Base-by-base conservation (phyloP, 1,140 invertebrate species). In the Drosophila burlai region DNA sequence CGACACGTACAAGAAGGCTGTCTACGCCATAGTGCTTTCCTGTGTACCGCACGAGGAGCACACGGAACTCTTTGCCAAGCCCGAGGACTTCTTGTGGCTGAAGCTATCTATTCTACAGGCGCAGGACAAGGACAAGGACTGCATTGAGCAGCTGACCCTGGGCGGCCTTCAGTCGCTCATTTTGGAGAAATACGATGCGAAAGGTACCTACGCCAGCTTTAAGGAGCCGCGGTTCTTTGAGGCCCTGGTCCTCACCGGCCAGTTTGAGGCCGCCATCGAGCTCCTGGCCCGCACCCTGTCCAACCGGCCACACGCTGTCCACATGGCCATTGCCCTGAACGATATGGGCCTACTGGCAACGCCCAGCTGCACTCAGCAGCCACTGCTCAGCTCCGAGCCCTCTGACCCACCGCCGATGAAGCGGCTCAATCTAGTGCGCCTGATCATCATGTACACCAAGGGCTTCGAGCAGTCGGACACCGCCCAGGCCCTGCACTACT, bases 21-120 rank as follows among this genome's bases (percentile, higher is more conserved):
- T 57, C 21, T 97, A 97, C 92, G 96, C 96, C 81, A 95, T 97
- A 8, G 93, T 99, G n/a, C 97, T 97, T 46, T 96, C 96, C 43
- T 99, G 97, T 92, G 98, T 99, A 93, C 94, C 96, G 0, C 95
- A 95, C 42, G 98, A 98, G 85, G 95, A 97, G 81, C 97, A 99
- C 92, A 93, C 95, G 3, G 97, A 99, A 91, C 96, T 49, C 7
- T 24, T 24, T 99, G 21, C 96, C 46, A 97, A 97, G 43, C 97
- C 97, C 21, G 98, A 99, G 91, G 98, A 99, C 94, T 99, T 99
- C 93, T 94, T 99, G 0, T 99, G 98, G 98, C 92, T 99, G 29
- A 98, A 98, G 93, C 93, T 99, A 1, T 97, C 96, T 50, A 95
- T 98, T 80, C 95, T 99, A 18, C 95, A 96, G 74, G 94, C 80